Conservation (phyloP, 2,113 vertebrate genomes). For the Phylloscopus trochiloides region DNA sequence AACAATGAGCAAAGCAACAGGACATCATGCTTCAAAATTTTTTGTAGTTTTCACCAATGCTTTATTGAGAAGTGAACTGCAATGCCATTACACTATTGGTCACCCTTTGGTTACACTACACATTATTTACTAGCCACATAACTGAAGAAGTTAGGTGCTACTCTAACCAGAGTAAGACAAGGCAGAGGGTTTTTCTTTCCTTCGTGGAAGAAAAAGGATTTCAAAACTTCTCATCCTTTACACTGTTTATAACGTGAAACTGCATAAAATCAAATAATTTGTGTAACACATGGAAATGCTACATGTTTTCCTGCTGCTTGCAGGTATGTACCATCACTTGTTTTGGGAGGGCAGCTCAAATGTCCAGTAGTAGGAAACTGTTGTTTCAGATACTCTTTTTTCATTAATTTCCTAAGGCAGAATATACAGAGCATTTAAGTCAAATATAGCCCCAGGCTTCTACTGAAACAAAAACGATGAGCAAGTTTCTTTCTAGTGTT, state of each 20-base stretch:
- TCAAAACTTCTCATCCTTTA: background rate
- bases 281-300: background rate
- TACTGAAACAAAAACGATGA: background rate
- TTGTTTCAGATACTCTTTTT: background rate
- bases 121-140: background rate
- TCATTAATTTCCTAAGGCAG: background rate
- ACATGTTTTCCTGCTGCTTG: background rate
- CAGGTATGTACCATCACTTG: background rate
- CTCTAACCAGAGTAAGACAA: background rate
- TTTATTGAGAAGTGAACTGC: background rate
- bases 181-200: background rate
- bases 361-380: background rate
- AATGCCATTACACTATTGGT: background rate
- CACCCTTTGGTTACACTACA: background rate
- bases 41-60: background rate
- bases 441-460: background rate
- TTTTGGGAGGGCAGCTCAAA: background rate
- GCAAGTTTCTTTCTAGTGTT: background rate
- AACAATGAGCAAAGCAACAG: background rate
- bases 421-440: background rate
- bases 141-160: background rate
- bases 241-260: background rate
- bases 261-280: background rate
- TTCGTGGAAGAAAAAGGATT: background rate
- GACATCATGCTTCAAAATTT: background rate